phyloP scores from a whole-genome alignment of 2,888 invertebrate species.

The Drosophila kokeensis region DNA sequence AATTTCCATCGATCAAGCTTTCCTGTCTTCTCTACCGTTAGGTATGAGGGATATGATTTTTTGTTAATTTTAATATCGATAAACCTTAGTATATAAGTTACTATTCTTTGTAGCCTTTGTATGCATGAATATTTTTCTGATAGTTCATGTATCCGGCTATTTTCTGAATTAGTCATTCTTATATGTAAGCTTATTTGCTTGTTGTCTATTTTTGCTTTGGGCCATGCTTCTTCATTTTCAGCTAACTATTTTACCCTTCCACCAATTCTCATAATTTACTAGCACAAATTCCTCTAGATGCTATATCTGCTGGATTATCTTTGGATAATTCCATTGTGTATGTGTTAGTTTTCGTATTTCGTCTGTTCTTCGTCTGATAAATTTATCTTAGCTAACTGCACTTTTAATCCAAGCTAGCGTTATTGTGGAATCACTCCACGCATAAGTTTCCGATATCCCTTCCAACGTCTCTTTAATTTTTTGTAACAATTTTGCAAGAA shows the following conservation, averaged over 20 bases:
- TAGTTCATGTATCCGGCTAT: too few relatives aligned
- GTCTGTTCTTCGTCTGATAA: background rate
- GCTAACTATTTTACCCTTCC: background rate
- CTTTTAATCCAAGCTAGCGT: background rate
- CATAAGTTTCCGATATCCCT: background rate
- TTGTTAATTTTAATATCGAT: constrained; percentile 1
- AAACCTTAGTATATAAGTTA: background rate
- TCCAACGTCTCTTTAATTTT: background rate
- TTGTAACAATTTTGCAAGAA: background rate
- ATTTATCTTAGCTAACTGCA: background rate
- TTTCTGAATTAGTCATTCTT: too few relatives aligned
- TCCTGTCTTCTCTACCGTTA: background rate
- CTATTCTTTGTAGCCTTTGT: background rate
- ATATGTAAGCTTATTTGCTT: too few relatives aligned
- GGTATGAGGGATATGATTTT: background rate
- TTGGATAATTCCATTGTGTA: background rate
- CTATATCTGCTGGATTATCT: background rate
- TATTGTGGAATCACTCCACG: background rate
- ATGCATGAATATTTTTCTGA: background rate
- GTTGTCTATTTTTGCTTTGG: too few relatives aligned
- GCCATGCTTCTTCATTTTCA: too few relatives aligned
- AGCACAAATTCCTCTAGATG: background rate
- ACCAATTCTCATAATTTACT: background rate
- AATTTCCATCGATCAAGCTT: too few relatives aligned
- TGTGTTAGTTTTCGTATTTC: background rate